Conservation (phyloP, 2,888 invertebrate genomes). For the Xestia sexstrigata region DNA sequence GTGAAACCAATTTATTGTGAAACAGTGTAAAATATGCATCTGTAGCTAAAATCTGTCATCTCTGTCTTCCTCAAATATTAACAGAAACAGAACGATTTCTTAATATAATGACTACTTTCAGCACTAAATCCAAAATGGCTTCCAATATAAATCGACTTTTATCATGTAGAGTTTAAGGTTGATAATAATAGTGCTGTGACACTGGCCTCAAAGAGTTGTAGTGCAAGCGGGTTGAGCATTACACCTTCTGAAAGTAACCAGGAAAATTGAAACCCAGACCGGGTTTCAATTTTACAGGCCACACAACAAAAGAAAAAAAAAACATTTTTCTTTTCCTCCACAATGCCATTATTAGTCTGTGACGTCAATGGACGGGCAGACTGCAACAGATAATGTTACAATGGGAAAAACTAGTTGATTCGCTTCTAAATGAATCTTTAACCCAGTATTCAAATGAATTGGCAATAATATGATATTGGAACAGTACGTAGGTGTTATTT, state of each 20-base stretch:
- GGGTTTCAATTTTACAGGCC: background rate
- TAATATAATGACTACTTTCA: background rate
- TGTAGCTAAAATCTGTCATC: background rate
- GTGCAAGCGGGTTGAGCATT: background rate
- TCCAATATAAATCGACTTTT: background rate
- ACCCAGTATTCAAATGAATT: conserved; percentile 1
- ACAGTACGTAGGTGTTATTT: background rate
- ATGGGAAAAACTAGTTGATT: conserved; percentile 32
- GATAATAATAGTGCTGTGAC: background rate
- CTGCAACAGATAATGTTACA: conserved; percentile 27
- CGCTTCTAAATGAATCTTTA: conserved; percentile 27
- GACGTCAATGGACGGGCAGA: conserved; percentile 38
- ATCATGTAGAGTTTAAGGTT: background rate
- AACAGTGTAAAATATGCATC: background rate
- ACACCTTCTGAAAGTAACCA: background rate
- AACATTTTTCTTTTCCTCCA: conserved; percentile 35
- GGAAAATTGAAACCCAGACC: background rate
- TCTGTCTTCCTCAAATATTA: too few species aligned
- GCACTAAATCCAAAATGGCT: background rate
- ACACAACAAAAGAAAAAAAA: background rate
- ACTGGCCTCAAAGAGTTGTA: background rate
- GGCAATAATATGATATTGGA: conserved; percentile 10
- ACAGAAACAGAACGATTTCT: too few species aligned
- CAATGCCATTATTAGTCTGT: conserved; percentile 27
- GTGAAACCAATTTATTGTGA: background rate